Percentiles rank a stretch among this genome's conserved stretches.
Conservation (phyloP, 2,113 vertebrate species). For the Pluvialis apricaria region DNA sequence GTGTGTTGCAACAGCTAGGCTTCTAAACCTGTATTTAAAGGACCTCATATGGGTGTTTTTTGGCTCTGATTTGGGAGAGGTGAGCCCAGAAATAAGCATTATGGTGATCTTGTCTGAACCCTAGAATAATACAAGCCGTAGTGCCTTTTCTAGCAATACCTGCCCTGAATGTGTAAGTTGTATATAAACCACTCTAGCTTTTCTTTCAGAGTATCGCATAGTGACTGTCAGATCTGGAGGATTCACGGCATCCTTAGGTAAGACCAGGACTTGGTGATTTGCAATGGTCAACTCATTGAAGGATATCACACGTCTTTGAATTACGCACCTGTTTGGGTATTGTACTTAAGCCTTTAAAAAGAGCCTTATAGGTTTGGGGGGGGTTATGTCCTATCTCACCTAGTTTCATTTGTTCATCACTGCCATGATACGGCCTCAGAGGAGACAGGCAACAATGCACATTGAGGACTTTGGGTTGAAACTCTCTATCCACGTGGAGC, state of each 20-base stretch:
- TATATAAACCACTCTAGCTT: not conserved
- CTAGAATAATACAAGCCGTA: not conserved
- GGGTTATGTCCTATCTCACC: not conserved
- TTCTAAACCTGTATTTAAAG: not conserved
- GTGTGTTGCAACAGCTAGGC: not conserved
- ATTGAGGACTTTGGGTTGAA: not conserved
- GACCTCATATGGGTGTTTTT: rapidly evolving
- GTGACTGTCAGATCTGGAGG: not conserved
- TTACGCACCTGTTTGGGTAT: not conserved
- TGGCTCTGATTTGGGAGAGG: not conserved
- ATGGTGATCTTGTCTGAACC: not conserved
- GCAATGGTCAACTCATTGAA: not conserved
- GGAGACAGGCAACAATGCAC: rapidly evolving
- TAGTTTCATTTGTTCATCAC: not conserved
- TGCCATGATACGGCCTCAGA: not conserved
- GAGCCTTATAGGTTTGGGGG: not conserved
- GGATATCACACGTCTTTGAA: not conserved
- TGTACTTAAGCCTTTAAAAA: not conserved
- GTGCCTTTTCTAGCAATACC: not conserved
- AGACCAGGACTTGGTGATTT: not conserved
- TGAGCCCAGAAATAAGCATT: not conserved
- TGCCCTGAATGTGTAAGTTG: not conserved
- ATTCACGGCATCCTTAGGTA: not conserved
- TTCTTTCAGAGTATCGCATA: not conserved
- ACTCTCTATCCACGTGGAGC: not conserved